Evolutionary conservation across 1,140 invertebrate species (phyloP), one percentile per base, ranked within the genome.

Genomic region (Pseudobourletiella spinata): DNA sequence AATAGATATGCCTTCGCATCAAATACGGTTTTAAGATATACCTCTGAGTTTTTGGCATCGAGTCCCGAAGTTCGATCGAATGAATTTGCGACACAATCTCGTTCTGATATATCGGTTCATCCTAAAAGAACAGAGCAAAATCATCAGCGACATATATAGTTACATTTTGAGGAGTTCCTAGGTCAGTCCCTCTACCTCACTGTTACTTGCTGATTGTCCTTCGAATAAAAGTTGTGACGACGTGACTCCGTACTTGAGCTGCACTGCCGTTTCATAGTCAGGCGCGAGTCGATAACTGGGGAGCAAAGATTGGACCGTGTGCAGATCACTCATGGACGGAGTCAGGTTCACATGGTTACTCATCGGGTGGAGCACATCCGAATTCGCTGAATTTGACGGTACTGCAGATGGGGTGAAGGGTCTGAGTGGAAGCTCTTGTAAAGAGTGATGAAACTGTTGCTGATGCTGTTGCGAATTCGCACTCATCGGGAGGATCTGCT

Each of bases 201-300:
- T 35, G 20, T 4, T 22, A 51, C 26, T 56, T 15, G 16, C 26
- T 42, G 55, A 42, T 57, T 42, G 35, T 6, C 32, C 39, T 11
- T 57, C 55, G 44, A 57, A 57, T 25, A 25, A 57, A 3, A 35
- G 4, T 35, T 55, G 52, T 18, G 3, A 32, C 22, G 52, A 18
- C 30, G 26, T 58, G 15, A 32, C 48, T 51, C 71, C 76, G 68
- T 80, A 80, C 63, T 80, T 81, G 35, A 77, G 73, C 72, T 88
- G 87, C 46, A 97, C 82, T 4, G 93, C 91, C 0, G 90, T 91
- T 72, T 95, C 90, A 73, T 97, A 97, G 75, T 95, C 91, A 0
- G 93, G 93, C 2, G 91, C 90, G 24, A 86, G 88, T 32, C 92
- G 82, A 74, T 96, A 96, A 0, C 87, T 88, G 1, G 92, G 92